Conservation (phyloP, 2,888 invertebrate species). For the Lasioglossum vierecki region DNA sequence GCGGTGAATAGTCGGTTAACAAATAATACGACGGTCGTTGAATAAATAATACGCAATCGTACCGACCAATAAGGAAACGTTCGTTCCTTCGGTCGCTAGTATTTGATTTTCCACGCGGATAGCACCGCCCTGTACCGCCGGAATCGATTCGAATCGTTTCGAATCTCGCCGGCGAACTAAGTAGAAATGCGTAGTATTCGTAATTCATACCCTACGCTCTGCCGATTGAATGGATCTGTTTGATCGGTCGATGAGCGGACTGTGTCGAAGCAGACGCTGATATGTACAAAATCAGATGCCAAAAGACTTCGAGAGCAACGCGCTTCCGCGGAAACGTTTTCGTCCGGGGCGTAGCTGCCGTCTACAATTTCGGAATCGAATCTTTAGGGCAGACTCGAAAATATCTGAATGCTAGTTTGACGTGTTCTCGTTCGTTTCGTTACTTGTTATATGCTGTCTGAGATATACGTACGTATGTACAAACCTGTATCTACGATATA, state of each 20-base stretch:
- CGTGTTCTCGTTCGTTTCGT: conserved; percentile 32
- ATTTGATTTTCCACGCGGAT: not conserved
- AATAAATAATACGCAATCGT: conserved; percentile 44
- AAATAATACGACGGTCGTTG: conserved; percentile 22
- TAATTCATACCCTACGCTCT: conserved; percentile 14
- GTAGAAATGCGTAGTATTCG: conserved; percentile 47
- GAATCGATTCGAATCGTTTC: conserved; percentile 24
- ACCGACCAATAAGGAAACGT: conserved; percentile 10
- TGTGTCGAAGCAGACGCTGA: conserved; percentile 39
- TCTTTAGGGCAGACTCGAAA: not conserved
- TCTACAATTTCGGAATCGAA: conserved; percentile 19
- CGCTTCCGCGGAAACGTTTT: conserved; percentile 22
- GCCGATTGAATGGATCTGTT: conserved; percentile 9
- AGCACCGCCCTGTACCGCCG: not conserved
- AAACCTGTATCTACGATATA: conserved; percentile 40
- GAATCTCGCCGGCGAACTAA: conserved; percentile 30
- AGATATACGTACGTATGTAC: conserved; percentile 37
- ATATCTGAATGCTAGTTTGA: conserved; percentile 5
- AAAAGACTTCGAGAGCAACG: conserved; percentile 29
- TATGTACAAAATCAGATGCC: conserved; percentile 57
- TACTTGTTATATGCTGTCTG: conserved; percentile 24
- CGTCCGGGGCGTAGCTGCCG: conserved; percentile 32
- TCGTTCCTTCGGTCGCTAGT: conserved; percentile 16
- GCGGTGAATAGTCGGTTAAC: conserved; percentile 25
- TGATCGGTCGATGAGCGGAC: conserved; percentile 10